Conservation (phyloP, 2,888 invertebrate genomes). For the Seira sanloemensis region DNA sequence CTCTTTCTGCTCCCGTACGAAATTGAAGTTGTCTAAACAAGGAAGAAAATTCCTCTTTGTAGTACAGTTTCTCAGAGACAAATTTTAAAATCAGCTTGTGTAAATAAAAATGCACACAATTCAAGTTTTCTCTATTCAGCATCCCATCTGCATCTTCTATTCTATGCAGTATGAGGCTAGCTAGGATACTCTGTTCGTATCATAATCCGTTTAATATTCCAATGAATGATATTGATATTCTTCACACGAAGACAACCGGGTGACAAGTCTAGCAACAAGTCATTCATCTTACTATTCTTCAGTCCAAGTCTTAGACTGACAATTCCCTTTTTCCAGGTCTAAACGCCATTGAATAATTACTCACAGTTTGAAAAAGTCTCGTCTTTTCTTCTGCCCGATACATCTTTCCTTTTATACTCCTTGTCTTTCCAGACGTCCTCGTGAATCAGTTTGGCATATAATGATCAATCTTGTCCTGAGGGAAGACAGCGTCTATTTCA, state of each 20-base stretch:
- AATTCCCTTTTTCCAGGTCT: conserved; percentile 33
- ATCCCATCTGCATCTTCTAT: no score
- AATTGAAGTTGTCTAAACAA: not conserved
- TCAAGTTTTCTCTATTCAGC: not conserved
- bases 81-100: conserved; percentile 9
- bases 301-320: conserved; percentile 37
- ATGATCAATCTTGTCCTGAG: conserved; percentile 53
- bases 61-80: conserved; percentile 1
- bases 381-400: not conserved
- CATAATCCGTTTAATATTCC: conserved; percentile 36
- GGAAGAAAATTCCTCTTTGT: conserved; percentile 8
- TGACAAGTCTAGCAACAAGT: conserved; percentile 45
- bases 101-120: not conserved
- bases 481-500: conserved; percentile 3
- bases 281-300: conserved; percentile 50
- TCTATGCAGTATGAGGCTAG: no score
- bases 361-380: conserved; percentile 23
- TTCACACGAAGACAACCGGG: conserved; percentile 48
- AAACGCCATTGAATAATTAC: conserved; percentile 43
- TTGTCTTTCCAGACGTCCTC: conserved; percentile 20
- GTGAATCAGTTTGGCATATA: conserved; percentile 41
- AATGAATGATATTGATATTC: conserved; percentile 44
- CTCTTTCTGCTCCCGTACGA: conserved; percentile 19
- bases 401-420: conserved; percentile 11
- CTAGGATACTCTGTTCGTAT: no score